Base-by-base conservation (phyloP, 2,888 invertebrate species). In the Hirtodrosophila alboralis region DNA sequence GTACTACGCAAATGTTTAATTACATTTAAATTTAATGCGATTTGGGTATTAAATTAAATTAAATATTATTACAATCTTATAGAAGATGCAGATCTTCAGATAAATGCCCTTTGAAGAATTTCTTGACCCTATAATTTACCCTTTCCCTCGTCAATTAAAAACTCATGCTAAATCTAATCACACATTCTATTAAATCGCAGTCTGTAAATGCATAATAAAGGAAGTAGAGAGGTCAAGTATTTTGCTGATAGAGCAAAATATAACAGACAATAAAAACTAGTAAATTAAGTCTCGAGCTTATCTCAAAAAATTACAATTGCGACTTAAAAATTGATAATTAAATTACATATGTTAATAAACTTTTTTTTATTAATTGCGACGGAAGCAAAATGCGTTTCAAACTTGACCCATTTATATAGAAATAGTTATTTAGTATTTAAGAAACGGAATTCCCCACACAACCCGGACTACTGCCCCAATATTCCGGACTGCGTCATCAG, bases 331-430 rank as follows among this genome's bases (percentile, higher is more conserved):
- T 12, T 12, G 10, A 7, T n/a, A 44, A 34, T 13, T 14, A 7
- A 37, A 26, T 10, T 28, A 6, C 10, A 18, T 9, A 44, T 18
- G 16, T 21, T 6, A 14, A 30, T 10, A 4, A 5, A 21, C 28
- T 12, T 33, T 26, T 18, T 57, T 33, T 21, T 27, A 36, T 33
- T 8, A 53, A 47, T 23, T 27, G 21, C 30, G 18, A 28, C 34
- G 52, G 9, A 33, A 30, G 48, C 9, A 53, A 43, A 27, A 48
- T 41, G 40, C 65, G 9, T 18, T 45, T 45, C 10, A 58, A 78
- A 67, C 77, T 81, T 70, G 67, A 77, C 75, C 47, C 38, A 69
- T 33, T 41, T 61, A 21, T 10, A 28, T 10, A 54, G 3, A 13
- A 49, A n/a, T n/a, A n/a, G n/a, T n/a, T n/a, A n/a, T n/a, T n/a